Conservation (phyloP, 1,140 invertebrate species). For the Aethina tumida region DNA sequence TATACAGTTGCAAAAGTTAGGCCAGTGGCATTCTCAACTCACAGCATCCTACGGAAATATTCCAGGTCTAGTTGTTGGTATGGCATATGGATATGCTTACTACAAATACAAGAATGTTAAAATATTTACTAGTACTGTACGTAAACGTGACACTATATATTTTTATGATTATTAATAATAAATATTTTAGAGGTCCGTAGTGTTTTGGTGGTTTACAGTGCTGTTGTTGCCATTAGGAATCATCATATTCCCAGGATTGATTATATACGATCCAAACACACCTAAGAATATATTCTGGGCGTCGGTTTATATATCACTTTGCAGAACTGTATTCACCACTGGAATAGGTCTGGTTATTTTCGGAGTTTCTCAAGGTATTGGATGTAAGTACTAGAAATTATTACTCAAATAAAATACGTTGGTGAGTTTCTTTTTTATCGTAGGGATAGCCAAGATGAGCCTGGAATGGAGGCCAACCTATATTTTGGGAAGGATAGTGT, state of each 20-base stretch:
- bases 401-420: conserved; percentile 3
- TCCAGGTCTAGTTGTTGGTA: conserved; percentile 12
- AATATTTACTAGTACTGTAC: conserved; percentile 14
- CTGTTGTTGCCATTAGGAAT: conserved; percentile 3
- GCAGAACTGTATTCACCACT: conserved; percentile 16
- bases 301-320: conserved; percentile 13
- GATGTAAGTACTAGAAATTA: conserved; percentile 19
- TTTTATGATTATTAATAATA: neutral
- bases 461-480: conserved; percentile 18
- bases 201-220: conserved; percentile 6
- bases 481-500: conserved; percentile 19
- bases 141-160: neutral
- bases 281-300: conserved; percentile 11
- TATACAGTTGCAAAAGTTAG: conserved; percentile 8
- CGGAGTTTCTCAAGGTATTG: conserved; percentile 18
- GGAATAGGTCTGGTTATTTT: conserved; percentile 12
- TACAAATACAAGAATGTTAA: conserved; percentile 12
- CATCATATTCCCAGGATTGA: conserved; percentile 8
- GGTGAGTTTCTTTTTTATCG: conserved; percentile 7
- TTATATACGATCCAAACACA: neutral
- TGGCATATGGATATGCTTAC: conserved; percentile 20
- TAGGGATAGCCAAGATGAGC: conserved; percentile 11
- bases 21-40: conserved; percentile 14
- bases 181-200: conserved; percentile 3
- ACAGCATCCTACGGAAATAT: conserved; percentile 15